These are phyloP conservation scores for Hirudo medicinalis DNA, from an alignment of 1,140 invertebrate genomes.

Conservation along the genomic window DNA sequence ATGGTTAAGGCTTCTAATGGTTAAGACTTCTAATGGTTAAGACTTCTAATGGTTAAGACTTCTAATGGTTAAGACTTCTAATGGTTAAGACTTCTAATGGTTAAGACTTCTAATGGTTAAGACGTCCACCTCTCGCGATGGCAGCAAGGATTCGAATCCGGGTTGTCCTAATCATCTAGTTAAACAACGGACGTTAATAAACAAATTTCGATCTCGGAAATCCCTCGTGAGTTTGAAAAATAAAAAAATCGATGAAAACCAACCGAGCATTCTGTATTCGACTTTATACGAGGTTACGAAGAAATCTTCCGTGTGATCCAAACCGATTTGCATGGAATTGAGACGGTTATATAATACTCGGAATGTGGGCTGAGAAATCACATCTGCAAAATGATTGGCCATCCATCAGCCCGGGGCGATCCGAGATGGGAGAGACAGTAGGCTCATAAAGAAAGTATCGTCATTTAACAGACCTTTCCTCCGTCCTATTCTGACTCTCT, in stretches of 20 bases:
- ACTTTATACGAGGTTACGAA: constrained; percentile 15
- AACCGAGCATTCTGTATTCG: constrained; percentile 18
- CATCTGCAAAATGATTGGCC: neutral
- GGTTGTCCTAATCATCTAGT: too few relatives aligned
- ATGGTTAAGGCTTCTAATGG: too few relatives aligned
- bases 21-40: too few relatives aligned
- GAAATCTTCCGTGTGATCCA: neutral
- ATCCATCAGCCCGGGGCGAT: neutral
- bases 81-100: too few relatives aligned
- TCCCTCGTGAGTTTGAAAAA: neutral
- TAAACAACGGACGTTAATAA: too few relatives aligned
- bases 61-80: too few relatives aligned
- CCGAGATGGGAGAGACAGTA: neutral
- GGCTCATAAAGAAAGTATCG: neutral
- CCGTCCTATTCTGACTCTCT: constrained; percentile 19
- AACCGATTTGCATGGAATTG: constrained; percentile 11
- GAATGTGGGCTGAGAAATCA: constrained; percentile 19
- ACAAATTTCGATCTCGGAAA: neutral
- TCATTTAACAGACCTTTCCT: constrained; percentile 18
- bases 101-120: too few relatives aligned
- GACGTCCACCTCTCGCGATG: too few relatives aligned
- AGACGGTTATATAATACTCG: constrained; percentile 11
- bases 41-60: too few relatives aligned
- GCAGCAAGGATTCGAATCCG: too few relatives aligned
- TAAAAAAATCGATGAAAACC: neutral